Base-by-base conservation (phyloP, 2,113 vertebrate species). In the Corythornis cristatus region DNA sequence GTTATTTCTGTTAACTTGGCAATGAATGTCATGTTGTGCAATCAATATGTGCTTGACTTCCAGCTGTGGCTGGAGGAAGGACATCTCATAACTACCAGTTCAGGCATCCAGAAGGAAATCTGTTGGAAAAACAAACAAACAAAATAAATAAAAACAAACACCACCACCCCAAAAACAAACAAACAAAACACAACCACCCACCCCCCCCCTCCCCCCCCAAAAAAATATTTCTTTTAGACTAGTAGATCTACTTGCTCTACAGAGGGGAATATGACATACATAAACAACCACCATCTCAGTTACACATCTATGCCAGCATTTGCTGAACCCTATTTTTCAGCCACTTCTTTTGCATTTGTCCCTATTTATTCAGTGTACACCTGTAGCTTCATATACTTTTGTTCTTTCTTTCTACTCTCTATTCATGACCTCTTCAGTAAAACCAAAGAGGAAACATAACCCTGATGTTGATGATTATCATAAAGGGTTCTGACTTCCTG, bases 31-130 rank as follows among this genome's bases (percentile, higher is more conserved):
- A 65, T 67, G 51, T 88, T 86, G 73, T 60, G n/a, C 66, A 86
- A 72, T 90, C 81, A 90, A n/a, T 90, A 61, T 53, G 33, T 76
- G 20, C 64, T 92, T 84, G 50, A 82, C 90, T 95, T 94, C 83
- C 77, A 84, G 35, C 88, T 77, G 74, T 0, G 8, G 14, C 12
- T 87, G 12, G 40, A 92, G n/a, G 42, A n/a, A 86, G 17, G 19
- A 43, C 0, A 0, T 57, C 54, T 82, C 11, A 5, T 70, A 86
- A 75, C 37, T 68, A 70, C 20, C 60, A 74, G 40, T 87, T 96
- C 86, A 79, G 45, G 15, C 35, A 73, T 79, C 40, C 42, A 75
- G 35, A 0, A 0, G 77, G 45, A 86, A 84, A 82, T 65, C 33
- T 82, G 12, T 42, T 82, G 23, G 3, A 29, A 29, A 51, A 25